Percentiles rank a stretch among this genome's conserved stretches.
These are phyloP conservation scores for Nemotelus pantherinus DNA, from an alignment of 2,888 invertebrate genomes.

Conservation along the genomic window DNA sequence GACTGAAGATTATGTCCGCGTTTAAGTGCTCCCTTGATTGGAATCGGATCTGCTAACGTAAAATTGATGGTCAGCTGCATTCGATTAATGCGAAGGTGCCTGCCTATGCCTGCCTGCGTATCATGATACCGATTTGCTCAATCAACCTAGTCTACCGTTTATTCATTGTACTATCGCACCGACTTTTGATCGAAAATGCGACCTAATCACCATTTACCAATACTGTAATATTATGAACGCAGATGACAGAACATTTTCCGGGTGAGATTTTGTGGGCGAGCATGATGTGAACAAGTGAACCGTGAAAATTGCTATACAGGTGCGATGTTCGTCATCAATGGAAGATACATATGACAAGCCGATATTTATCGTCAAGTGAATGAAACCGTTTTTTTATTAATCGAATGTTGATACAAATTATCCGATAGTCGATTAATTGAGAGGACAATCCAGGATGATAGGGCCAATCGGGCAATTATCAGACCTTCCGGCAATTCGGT, in stretches of 20 bases:
- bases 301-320: constrained; percentile 28
- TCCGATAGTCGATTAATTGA: no score
- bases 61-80: constrained; percentile 12
- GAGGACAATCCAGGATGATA: no score
- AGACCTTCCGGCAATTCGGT: no score
- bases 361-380: not conserved
- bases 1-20: constrained; percentile 27
- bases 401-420: no score
- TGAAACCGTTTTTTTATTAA: no score
- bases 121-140: not conserved
- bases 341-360: not conserved
- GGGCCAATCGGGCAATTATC: no score
- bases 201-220: not conserved
- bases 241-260: constrained; percentile 10
- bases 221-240: constrained; percentile 4
- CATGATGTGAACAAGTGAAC: not conserved
- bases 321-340: constrained; percentile 9
- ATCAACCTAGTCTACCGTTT: not conserved
- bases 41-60: not conserved
- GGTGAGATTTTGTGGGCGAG: constrained; percentile 1
- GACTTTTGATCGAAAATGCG: not conserved
- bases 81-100: not conserved
- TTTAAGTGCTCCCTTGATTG: not conserved
- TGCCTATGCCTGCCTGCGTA: no score
- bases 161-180: not conserved